Evolutionary conservation across 2,797 vertebrate genomes (phyloP).

Genomic region (Brotogeris chrysoptera): DNA sequence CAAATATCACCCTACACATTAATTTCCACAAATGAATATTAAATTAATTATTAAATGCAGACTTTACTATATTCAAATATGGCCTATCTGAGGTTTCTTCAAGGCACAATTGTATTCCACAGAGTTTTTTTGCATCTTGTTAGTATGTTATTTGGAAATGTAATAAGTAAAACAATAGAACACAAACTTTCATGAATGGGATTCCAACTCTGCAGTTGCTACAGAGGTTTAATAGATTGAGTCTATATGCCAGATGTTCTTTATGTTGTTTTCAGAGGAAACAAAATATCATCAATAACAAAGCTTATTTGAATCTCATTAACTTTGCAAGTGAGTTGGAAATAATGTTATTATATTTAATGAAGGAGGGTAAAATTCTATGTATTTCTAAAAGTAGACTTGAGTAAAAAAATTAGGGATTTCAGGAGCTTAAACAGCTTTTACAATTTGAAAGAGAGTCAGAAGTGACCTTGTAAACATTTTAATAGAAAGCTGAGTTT

Average conservation of each 20-base stretch:
- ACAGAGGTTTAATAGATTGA: not conserved
- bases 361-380: not conserved
- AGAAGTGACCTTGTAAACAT: not conserved
- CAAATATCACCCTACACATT: not conserved
- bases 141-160: not conserved
- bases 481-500: not conserved
- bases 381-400: not conserved
- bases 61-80: not conserved
- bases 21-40: not conserved
- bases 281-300: not conserved
- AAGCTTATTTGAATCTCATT: not conserved
- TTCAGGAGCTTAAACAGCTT: not conserved
- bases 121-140: not conserved
- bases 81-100: not conserved
- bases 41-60: not conserved
- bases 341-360: not conserved
- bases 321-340: not conserved
- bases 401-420: not conserved
- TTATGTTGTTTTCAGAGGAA: not conserved
- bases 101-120: not conserved
- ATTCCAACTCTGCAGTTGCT: not conserved
- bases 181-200: not conserved
- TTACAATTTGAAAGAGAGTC: not conserved
- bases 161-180: not conserved
- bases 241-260: not conserved